Evolutionary conservation across 2,888 invertebrate species (phyloP).

Genomic region (Eupithecia abbreviata): DNA sequence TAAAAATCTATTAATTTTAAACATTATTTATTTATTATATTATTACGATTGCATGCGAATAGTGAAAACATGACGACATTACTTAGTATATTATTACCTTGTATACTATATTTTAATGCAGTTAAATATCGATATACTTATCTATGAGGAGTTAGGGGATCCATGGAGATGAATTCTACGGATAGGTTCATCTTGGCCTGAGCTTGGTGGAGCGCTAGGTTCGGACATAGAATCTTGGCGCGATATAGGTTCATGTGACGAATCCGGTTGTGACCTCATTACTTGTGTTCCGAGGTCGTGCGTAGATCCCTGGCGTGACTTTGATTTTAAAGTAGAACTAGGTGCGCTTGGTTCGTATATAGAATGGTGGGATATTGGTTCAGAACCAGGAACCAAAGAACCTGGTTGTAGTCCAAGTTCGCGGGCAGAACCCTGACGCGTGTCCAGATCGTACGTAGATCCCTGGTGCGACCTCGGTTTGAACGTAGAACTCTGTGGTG

Average conservation of each 20-base stretch:
- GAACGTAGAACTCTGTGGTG: constrained; percentile 13
- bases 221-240: constrained; percentile 9
- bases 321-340: constrained; percentile 10
- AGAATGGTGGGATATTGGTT: background rate
- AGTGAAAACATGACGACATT: background rate
- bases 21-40: background rate
- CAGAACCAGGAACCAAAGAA: background rate
- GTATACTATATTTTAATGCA: background rate
- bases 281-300: background rate
- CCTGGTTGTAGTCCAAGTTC: background rate
- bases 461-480: constrained; percentile 1
- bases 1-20: background rate
- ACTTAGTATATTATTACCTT: background rate
- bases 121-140: background rate
- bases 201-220: constrained; percentile 4
- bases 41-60: background rate
- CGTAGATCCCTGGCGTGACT: constrained; percentile 14
- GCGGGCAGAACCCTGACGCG: constrained; percentile 10
- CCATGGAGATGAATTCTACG: constrained; percentile 25
- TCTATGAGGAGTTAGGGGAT: constrained; percentile 1
- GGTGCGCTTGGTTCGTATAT: background rate
- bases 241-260: constrained; percentile 15
- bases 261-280: background rate
- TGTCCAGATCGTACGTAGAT: constrained; percentile 8
- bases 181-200: constrained; percentile 22